A percentile compares a stretch with the other conserved stretches of the same genome.
These are phyloP conservation scores for Theodoxus fluviatilis DNA, from an alignment of 2,888 invertebrate genomes.

Conservation along the genomic window DNA sequence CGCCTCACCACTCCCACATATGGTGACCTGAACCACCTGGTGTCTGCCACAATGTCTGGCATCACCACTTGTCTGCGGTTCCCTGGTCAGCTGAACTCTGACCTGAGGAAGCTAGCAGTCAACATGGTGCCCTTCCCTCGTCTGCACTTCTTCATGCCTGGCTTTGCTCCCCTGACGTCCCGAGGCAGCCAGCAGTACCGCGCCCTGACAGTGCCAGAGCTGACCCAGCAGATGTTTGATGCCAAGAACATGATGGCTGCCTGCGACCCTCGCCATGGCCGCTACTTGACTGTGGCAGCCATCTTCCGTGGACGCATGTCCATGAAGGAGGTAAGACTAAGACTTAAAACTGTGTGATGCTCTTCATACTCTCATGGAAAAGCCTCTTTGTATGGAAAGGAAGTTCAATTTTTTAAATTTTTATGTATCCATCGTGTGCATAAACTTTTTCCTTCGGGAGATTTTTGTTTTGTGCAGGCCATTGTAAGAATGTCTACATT, in stretches of 20 bases:
- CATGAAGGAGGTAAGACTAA: no score
- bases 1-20: no score
- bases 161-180: slow-evolving; percentile 27
- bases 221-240: slow-evolving; percentile 31
- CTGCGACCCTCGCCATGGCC: slow-evolving; percentile 26
- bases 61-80: slow-evolving; percentile 24
- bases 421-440: no score
- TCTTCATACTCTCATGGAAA: no score
- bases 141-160: slow-evolving; percentile 32
- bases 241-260: slow-evolving; percentile 33
- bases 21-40: no score
- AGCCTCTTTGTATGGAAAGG: no score
- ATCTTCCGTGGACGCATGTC: slow-evolving; percentile 32
- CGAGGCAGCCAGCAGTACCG: slow-evolving; percentile 26
- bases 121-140: slow-evolving; percentile 31
- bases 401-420: no score
- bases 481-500: no score
- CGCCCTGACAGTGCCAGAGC: slow-evolving; percentile 28
- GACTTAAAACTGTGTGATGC: no score
- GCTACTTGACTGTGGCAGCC: slow-evolving; percentile 30
- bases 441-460: no score
- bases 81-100: slow-evolving; percentile 29
- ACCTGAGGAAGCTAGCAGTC: slow-evolving; percentile 28
- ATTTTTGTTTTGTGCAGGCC: no score
- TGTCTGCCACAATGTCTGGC: no score